A percentile compares a stretch with the other conserved stretches of the same genome.
phyloP scores from a whole-genome alignment of 2,888 invertebrate genomes.

The Beris morrisii region DNA sequence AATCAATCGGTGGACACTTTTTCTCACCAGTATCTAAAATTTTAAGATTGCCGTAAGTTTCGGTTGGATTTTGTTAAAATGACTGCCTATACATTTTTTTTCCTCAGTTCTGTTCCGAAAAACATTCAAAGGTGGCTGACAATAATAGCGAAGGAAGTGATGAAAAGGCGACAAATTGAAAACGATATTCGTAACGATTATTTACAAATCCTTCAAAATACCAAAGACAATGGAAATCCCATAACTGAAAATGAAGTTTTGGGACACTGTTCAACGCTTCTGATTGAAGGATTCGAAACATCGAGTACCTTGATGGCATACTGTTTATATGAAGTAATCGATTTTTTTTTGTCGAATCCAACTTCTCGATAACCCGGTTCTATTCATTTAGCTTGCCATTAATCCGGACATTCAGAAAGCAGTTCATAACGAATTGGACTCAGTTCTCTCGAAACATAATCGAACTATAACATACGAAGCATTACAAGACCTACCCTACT shows the following conservation, averaged over 20 bases:
- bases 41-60: slow-evolving; percentile 19
- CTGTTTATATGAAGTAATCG: slow-evolving; percentile 33
- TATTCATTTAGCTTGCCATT: slow-evolving; percentile 10
- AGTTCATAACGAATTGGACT: slow-evolving; percentile 23
- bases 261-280: slow-evolving; percentile 34
- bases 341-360: background rate
- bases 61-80: background rate
- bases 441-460: slow-evolving; percentile 16
- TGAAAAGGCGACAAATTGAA: slow-evolving; percentile 12
- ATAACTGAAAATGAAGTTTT: slow-evolving; percentile 15
- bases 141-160: slow-evolving; percentile 25
- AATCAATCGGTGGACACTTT: slow-evolving; percentile 20
- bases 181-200: slow-evolving; percentile 20
- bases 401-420: slow-evolving; percentile 23
- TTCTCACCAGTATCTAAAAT: slow-evolving; percentile 15
- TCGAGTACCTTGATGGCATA: slow-evolving; percentile 35
- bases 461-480: slow-evolving; percentile 15
- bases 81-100: background rate
- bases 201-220: slow-evolving; percentile 25
- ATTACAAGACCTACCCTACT: slow-evolving; percentile 24
- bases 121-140: slow-evolving; percentile 26
- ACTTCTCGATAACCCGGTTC: background rate
- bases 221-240: slow-evolving; percentile 14
- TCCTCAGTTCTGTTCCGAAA: slow-evolving; percentile 24
- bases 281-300: slow-evolving; percentile 37